phyloP scores from a whole-genome alignment of 2,113 vertebrate genomes.

The Pampusana beccarii region DNA sequence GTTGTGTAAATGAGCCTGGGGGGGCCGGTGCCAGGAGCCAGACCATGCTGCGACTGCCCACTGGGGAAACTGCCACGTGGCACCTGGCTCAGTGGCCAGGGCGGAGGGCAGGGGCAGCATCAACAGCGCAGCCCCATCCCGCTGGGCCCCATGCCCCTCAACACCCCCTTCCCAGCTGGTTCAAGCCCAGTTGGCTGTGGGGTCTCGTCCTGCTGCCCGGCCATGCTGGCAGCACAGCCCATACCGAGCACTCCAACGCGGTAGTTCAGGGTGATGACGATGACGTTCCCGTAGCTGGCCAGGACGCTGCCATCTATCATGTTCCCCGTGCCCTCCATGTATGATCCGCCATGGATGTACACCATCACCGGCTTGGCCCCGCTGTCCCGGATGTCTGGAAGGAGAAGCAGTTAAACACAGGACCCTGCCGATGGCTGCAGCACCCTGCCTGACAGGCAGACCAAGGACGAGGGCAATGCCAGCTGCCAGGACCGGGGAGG shows the following conservation, averaged over 20 bases:
- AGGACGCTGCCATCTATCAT: constrained; percentile 99
- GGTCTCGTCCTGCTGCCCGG: neutral
- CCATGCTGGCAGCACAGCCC: neutral
- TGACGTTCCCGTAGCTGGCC: constrained; percentile 98
- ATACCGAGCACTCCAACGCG: constrained; percentile 96
- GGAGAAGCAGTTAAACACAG: constrained; percentile 64
- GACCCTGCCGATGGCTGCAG: neutral
- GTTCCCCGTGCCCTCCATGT: constrained; percentile 99
- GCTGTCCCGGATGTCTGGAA: constrained; percentile 99
- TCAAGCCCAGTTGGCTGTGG: neutral
- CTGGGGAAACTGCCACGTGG: neutral
- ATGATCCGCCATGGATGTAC: constrained; percentile 97
- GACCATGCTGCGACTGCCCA: fast-evolving
- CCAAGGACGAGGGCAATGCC: constrained; percentile 27
- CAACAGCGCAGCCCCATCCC: fast-evolving
- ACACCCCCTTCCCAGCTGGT: fast-evolving
- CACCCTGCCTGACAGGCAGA: constrained; percentile 34
- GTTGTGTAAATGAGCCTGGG: neutral
- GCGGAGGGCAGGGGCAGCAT: neutral
- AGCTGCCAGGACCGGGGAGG: constrained; percentile 36
- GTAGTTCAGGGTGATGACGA: constrained; percentile 99
- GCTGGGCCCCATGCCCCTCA: fast-evolving
- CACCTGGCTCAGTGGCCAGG: fast-evolving
- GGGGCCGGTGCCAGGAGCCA: neutral
- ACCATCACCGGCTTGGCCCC: constrained; percentile 99